A percentile compares a stretch with the other conserved stretches of the same genome.
Evolutionary conservation across 2,113 vertebrate species (phyloP).

Genomic region (Gallinago undulata): DNA sequence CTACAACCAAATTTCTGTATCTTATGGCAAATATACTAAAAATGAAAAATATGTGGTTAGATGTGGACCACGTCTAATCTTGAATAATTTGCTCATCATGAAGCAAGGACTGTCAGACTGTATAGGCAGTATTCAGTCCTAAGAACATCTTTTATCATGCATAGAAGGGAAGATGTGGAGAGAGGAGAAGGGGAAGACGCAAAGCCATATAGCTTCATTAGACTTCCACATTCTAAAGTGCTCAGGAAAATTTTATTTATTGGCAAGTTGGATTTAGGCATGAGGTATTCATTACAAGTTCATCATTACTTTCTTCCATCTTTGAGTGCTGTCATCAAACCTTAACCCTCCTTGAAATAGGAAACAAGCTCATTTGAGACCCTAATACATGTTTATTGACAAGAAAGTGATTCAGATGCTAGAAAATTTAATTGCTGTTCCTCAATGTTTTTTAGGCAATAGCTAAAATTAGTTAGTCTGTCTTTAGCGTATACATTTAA

Average conservation of each 20-base stretch:
- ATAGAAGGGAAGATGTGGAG: neutral
- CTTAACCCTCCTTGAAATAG: neutral
- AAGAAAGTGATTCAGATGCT: neutral
- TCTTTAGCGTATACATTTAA: neutral
- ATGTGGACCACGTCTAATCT: neutral
- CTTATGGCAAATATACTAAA: neutral
- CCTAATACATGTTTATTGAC: neutral
- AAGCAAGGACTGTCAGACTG: neutral
- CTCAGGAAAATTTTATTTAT: neutral
- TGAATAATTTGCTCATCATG: neutral
- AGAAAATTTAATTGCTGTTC: neutral
- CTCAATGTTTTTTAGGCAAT: neutral
- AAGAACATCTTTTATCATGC: neutral
- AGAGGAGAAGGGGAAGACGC: neutral
- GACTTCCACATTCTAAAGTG: neutral
- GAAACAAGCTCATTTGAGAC: neutral
- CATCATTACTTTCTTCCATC: neutral
- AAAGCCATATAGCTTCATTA: neutral
- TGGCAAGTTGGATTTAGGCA: neutral
- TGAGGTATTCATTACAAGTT: neutral
- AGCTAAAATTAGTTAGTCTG: neutral
- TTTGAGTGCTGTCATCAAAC: neutral
- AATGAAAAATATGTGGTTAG: neutral
- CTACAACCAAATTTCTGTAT: neutral
- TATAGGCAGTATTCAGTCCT: neutral